Evolutionary conservation across 2,113 vertebrate species (phyloP), one percentile per base, ranked within the genome.

Genomic region (Polypterus bichir): DNA sequence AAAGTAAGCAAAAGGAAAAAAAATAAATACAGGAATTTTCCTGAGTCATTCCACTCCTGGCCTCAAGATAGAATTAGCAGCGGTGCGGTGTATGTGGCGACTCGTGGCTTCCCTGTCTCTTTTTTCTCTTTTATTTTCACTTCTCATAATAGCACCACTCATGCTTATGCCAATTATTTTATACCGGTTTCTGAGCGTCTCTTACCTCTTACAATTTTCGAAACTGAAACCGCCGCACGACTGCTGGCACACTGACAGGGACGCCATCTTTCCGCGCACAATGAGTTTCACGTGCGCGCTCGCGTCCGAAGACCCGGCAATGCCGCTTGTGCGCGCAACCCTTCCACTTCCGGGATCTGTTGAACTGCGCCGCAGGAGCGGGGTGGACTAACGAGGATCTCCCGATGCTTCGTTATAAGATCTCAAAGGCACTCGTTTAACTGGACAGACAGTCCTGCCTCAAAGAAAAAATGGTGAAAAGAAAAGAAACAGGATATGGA

Each of bases 161-260:
- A 11, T 27, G 3, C 11, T 5, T 3, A 3, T 10, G n/a, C n/a
- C 7, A 7, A 10, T 3, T 7, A 9, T 57, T 53, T 68, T 60
- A 7, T 46, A 61, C 44, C 47, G 48, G 60, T 10, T 27, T 47
- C 27, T 46, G 44, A 7, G 5, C 46, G 45, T 3, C 6, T 49
- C 71, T 73, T 69, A 94, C 94, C 92, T 89, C 67, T 86, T 88
- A 9, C 89, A 92, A 61, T 94, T 92, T 55, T 90, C 88, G 80
- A 97, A 97, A 76, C 83, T 85, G 79, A 97, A 97, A 57, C 94
- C 93, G 3, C 86, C 84, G 44, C 65, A 7, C 0, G 76, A 78
- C 1, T 75, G 59, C 62, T 71, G 59, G 5, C 59, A 75, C 44
- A 89, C 78, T 0, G 85, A 81, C 9, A 89, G 66, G 0, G 89